These are phyloP conservation scores for Choloepus hoffmanni DNA, from an alignment of 2,113 vertebrate genomes.

Conservation along the genomic window DNA sequence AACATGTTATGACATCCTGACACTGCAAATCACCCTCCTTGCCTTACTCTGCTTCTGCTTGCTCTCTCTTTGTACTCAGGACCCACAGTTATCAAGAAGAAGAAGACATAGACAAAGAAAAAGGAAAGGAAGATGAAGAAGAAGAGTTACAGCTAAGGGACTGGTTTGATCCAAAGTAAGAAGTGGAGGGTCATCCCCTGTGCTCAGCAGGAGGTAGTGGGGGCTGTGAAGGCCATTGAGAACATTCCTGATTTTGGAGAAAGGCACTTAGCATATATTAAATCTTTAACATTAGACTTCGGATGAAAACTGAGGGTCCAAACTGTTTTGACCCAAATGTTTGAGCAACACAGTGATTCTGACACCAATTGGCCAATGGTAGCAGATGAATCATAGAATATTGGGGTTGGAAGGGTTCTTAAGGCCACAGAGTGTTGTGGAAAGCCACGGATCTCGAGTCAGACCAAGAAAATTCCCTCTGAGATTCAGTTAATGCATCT, in stretches of 20 bases:
- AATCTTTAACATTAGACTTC: neutral
- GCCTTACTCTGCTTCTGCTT: neutral
- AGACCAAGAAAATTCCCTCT: neutral
- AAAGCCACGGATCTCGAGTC: neutral
- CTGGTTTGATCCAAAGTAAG: slow-evolving; percentile 79
- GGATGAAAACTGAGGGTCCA: neutral
- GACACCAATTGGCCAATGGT: neutral
- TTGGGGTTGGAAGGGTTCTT: neutral
- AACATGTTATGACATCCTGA: accelerated
- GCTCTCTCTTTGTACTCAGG: slow-evolving; percentile 53
- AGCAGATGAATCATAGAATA: neutral
- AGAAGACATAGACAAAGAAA: neutral
- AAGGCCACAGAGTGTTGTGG: neutral
- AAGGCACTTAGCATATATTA: neutral
- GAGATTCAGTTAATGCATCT: neutral
- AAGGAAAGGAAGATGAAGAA: neutral
- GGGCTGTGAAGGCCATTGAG: neutral
- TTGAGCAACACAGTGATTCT: neutral
- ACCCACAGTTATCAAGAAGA: slow-evolving; percentile 49
- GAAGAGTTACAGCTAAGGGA: slow-evolving; percentile 21
- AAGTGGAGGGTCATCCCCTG: accelerated
- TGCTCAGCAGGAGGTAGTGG: neutral
- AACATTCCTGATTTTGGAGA: neutral
- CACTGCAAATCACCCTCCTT: accelerated
- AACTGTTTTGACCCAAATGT: neutral